These are phyloP conservation scores for Megamerina dolium DNA, from an alignment of 2,888 invertebrate species.

Conservation along the genomic window DNA sequence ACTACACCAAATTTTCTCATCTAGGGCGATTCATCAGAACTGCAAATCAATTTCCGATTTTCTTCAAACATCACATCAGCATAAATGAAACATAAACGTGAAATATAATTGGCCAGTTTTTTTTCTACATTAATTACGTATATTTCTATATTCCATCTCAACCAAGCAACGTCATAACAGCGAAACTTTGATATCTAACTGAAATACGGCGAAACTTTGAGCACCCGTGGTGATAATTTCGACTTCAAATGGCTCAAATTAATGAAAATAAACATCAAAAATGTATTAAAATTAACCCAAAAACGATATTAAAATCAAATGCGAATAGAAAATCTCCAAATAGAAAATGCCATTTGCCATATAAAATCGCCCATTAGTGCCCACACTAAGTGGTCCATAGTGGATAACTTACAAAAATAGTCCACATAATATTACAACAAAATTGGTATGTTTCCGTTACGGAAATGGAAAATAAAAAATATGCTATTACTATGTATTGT, in stretches of 20 bases:
- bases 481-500: background rate
- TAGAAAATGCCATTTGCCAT: background rate
- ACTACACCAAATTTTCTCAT: no score
- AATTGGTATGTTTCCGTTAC: background rate
- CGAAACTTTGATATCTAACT: no score
- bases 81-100: no score
- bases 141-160: no score
- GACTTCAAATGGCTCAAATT: conserved; percentile 18
- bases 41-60: no score
- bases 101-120: no score
- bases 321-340: background rate
- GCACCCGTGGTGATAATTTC: conserved; percentile 44
- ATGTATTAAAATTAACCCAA: conserved; percentile 20
- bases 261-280: conserved; percentile 14
- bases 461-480: background rate
- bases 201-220: no score
- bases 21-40: no score
- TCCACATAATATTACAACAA: background rate
- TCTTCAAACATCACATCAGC: no score
- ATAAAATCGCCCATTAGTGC: conserved; percentile 10
- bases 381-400: conserved; percentile 3
- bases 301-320: conserved; percentile 11
- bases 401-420: background rate
- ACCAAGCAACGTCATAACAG: no score
- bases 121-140: no score